Percentiles rank a stretch among this genome's conserved stretches.
These are phyloP conservation scores for Lasius platythorax DNA, from an alignment of 2,888 invertebrate genomes.

Conservation along the genomic window DNA sequence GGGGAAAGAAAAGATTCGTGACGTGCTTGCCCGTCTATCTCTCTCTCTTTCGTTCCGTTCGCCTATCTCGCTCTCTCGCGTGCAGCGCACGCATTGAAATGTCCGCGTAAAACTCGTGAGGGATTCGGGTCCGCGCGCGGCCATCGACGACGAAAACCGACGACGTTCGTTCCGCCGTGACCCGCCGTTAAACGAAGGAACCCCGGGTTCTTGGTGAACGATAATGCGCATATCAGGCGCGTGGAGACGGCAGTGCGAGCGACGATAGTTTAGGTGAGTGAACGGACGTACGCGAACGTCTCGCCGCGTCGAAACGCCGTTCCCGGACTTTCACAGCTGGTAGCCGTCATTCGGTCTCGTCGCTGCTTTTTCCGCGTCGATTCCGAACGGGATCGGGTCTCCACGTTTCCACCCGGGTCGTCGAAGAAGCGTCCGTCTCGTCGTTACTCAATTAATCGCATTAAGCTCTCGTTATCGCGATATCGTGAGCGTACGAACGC, in stretches of 20 bases:
- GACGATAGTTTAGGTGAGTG: conserved; percentile 79
- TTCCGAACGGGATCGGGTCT: not conserved
- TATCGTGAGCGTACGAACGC: not conserved
- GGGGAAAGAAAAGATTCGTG: conserved; percentile 76
- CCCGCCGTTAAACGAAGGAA: not conserved
- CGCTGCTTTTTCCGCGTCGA: not conserved
- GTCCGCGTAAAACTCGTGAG: conserved; percentile 70
- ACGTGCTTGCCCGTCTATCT: conserved; percentile 80
- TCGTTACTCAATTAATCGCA: not conserved
- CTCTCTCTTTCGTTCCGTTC: conserved; percentile 74
- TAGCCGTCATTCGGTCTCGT: conserved; percentile 51
- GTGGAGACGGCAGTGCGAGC: conserved; percentile 73
- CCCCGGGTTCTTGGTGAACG: conserved; percentile 54
- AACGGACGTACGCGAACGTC: conserved; percentile 54
- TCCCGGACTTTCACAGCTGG: conserved; percentile 77
- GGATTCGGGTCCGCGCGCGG: conserved; percentile 36
- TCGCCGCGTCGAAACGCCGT: not conserved
- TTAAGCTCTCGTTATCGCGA: not conserved
- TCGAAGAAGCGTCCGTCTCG: not conserved
- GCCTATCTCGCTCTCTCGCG: conserved; percentile 34
- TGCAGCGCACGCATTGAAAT: conserved; percentile 64
- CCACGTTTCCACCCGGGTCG: not conserved
- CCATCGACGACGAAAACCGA: conserved; percentile 33
- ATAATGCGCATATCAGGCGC: conserved; percentile 76
- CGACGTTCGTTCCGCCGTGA: conserved; percentile 35